phyloP scores from a whole-genome alignment of 2,797 vertebrate genomes.

The Etheostoma nigrum region DNA sequence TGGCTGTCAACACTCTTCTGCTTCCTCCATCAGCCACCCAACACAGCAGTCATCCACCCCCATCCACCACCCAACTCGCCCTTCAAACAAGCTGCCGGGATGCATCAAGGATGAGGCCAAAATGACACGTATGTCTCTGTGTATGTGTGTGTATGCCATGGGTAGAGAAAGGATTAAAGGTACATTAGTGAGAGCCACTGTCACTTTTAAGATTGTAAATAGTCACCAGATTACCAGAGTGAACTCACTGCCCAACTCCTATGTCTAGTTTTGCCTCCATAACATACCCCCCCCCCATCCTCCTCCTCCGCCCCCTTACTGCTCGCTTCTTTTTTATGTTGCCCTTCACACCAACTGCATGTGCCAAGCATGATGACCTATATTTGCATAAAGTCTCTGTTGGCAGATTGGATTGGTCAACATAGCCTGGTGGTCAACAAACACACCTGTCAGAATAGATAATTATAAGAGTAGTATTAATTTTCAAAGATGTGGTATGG shows the following conservation, averaged over 20 bases:
- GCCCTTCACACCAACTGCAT: conserved; percentile 57
- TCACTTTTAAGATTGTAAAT: conserved; percentile 58
- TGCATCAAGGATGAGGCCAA: conserved; percentile 39
- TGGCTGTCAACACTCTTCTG: neutral
- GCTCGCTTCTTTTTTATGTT: conserved; percentile 40
- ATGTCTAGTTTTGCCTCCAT: conserved; percentile 35
- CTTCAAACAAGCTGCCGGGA: conserved; percentile 46
- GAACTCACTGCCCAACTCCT: conserved; percentile 31
- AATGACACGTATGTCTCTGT: conserved; percentile 28
- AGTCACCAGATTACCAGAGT: conserved; percentile 41
- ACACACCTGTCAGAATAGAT: conserved; percentile 57
- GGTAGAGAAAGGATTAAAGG: conserved; percentile 30
- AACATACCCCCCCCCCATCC: neutral
- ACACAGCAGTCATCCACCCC: neutral
- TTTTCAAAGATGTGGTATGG: conserved; percentile 34
- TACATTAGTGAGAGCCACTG: conserved; percentile 63
- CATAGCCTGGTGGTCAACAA: conserved; percentile 63
- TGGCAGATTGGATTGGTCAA: conserved; percentile 67
- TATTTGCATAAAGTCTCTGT: conserved; percentile 72
- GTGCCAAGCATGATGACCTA: conserved; percentile 77
- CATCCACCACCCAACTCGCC: conserved; percentile 1
- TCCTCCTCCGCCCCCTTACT: neutral
- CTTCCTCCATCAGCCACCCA: neutral
- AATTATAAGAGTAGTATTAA: conserved; percentile 24
- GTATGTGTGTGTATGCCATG: conserved; percentile 20